Evolutionary conservation across 2,888 invertebrate genomes (phyloP), one percentile per base, ranked within the genome.

Genomic region (Trichogramma dendrolimi): DNA sequence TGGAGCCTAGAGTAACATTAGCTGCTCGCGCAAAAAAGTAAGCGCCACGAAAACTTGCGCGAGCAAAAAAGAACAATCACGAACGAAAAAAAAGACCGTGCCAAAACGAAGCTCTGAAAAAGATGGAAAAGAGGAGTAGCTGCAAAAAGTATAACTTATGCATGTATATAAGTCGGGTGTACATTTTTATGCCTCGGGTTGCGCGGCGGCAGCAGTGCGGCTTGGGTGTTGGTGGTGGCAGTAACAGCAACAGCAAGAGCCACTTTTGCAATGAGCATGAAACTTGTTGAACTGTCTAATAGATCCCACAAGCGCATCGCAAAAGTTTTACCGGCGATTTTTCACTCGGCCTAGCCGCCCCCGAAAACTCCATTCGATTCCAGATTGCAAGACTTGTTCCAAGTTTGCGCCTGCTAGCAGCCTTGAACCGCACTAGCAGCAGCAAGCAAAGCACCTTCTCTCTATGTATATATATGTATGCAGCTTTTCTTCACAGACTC

Each of bases 211-310:
- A 27, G 27, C 2, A 27, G 2, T 27, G 3, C 27, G 27, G 27
- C 27, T 27, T 27, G 27, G 27, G 27, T 27, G 27, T 27, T 27
- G 27, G 27, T 27, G 27, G 27, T 27, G 27, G 27, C 27, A 60
- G 53, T 11, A 46, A 41, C 44, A 53, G 51, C 27, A n/a, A 43
- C 43, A 54, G 53, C 57, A 49, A 41, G 53, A 57, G 41, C 58
- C 27, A 55, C 11, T 27, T 27, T 27, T 53, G 48, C 51, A 11
- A 5, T 42, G 61, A 51, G 39, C 27, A 41, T 14, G 48, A 44
- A 64, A 77, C 77, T 77, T 77, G 76, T 77, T 77, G 75, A 77
- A 73, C 72, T 71, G 71, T 69, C 73, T 76, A 75, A 77, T 76
- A 72, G 75, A 69, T 68, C 71, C 70, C 68, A 63, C 71, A 70